Evolutionary conservation across 1,140 invertebrate genomes (phyloP).

Genomic region (Drosophila ercepeae): DNA sequence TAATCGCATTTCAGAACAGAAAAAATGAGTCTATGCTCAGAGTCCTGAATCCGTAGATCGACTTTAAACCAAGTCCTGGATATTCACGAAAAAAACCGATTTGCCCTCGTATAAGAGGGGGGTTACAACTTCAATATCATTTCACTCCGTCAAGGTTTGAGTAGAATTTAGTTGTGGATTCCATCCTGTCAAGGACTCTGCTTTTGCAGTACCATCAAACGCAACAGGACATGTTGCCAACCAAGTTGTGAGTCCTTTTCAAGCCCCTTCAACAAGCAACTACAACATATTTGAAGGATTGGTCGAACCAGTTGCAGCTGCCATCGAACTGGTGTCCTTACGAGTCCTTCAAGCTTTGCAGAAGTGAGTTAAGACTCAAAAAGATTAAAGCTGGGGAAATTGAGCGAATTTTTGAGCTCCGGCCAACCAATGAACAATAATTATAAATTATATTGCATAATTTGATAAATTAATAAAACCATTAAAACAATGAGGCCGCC

Average conservation of each 20-base stretch:
- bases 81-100: background rate
- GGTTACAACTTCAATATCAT: background rate
- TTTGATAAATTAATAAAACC: conserved; percentile 60
- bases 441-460: conserved; percentile 59
- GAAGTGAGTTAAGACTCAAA: conserved; percentile 15
- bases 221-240: background rate
- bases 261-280: conserved; percentile 4
- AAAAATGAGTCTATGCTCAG: background rate
- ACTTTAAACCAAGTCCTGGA: background rate
- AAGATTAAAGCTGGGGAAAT: background rate
- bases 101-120: conserved; percentile 7
- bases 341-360: conserved; percentile 19
- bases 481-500: conserved; percentile 38
- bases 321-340: background rate
- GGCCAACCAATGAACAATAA: background rate
- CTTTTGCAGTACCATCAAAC: background rate
- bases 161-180: background rate
- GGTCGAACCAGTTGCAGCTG: background rate
- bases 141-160: conserved; percentile 1
- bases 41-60: background rate
- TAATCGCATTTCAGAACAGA: conserved; percentile 43
- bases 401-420: background rate
- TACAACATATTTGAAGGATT: background rate
- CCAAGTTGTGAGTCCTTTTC: background rate
- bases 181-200: background rate